Conservation (phyloP, 2,797 vertebrate species). For the Rhadinocentrus ornatus region DNA sequence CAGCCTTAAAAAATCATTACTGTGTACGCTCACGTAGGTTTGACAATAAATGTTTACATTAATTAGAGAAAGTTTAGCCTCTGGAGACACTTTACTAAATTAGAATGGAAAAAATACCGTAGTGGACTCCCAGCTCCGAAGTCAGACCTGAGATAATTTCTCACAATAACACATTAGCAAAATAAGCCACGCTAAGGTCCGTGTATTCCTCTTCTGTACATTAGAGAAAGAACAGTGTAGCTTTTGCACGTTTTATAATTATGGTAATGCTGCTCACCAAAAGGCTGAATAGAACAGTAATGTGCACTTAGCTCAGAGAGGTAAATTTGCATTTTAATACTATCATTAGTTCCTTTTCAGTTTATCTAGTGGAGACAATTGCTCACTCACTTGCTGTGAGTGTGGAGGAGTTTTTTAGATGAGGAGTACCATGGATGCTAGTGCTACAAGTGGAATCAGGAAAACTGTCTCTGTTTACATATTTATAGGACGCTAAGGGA, state of each 20-base stretch:
- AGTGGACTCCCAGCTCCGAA: background rate
- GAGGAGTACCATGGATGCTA: background rate
- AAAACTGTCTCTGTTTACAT: background rate
- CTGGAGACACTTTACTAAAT: background rate
- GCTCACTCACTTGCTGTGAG: background rate
- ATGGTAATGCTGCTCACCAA: slow-evolving; percentile 14
- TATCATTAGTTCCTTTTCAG: background rate
- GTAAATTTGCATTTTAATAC: slow-evolving; percentile 40
- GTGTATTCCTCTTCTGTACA: background rate
- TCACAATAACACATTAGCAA: background rate
- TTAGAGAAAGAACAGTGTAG: background rate
- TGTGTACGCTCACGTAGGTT: no score
- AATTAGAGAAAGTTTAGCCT: background rate
- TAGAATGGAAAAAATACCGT: background rate
- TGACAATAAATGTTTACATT: no score
- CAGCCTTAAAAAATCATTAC: no score
- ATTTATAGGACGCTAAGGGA: no score
- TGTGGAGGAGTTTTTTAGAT: no score
- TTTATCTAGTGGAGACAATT: background rate
- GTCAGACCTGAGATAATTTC: slow-evolving; percentile 5
- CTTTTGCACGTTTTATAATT: slow-evolving; percentile 32
- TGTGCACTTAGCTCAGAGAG: slow-evolving; percentile 8
- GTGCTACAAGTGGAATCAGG: background rate
- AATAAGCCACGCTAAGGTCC: background rate
- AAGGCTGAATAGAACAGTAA: slow-evolving; percentile 5